phyloP scores from a whole-genome alignment of 2,797 vertebrate species.

The Enteromius argenteus region DNA sequence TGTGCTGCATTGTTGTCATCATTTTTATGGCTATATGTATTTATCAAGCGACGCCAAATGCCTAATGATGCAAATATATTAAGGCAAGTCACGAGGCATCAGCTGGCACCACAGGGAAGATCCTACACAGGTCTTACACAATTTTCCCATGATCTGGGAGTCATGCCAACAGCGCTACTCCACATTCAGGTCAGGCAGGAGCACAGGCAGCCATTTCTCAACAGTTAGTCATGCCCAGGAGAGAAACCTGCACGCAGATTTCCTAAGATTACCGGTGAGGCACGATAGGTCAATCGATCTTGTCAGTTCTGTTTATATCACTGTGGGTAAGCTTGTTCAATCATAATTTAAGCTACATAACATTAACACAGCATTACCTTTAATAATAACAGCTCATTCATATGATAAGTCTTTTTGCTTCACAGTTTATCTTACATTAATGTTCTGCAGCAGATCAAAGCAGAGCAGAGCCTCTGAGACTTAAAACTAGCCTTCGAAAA shows the following conservation, averaged over 20 bases:
- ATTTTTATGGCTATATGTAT: neutral
- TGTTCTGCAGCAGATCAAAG: conserved; percentile 15
- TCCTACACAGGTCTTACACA: conserved; percentile 28
- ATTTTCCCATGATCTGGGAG: conserved; percentile 33
- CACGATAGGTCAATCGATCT: neutral
- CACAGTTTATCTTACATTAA: conserved; percentile 4
- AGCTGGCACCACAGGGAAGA: conserved; percentile 25
- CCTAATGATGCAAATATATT: conserved; percentile 24
- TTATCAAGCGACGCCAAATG: neutral
- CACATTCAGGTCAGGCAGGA: conserved; percentile 28
- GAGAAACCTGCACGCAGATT: conserved; percentile 1
- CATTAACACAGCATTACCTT: neutral
- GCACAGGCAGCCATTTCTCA: neutral
- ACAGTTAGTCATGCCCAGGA: conserved; percentile 7
- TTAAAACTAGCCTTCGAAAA: conserved; percentile 27
- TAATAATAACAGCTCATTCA: neutral
- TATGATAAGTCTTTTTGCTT: neutral
- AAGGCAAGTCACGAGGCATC: neutral
- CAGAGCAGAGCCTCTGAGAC: conserved; percentile 14
- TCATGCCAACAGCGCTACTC: conserved; percentile 24
- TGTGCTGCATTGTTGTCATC: neutral
- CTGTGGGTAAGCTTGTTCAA: neutral
- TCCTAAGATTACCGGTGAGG: neutral
- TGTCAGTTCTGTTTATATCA: conserved; percentile 3
- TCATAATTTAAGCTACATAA: neutral